phyloP scores from a whole-genome alignment of 2,888 invertebrate genomes.

The Scotopteryx bipunctaria region DNA sequence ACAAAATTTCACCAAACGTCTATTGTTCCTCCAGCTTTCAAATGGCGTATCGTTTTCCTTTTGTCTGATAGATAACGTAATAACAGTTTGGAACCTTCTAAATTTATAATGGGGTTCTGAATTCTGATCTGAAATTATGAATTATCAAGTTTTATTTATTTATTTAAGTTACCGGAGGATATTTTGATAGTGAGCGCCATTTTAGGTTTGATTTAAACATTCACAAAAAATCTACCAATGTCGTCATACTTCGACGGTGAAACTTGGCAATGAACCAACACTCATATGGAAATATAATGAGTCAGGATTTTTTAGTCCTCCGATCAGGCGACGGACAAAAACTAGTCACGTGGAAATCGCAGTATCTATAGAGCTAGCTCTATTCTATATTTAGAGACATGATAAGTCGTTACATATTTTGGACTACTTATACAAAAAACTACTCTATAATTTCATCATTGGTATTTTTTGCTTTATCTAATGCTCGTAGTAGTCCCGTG shows the following conservation, averaged over 20 bases:
- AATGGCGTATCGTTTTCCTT: constrained; percentile 3
- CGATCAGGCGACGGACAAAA: no score
- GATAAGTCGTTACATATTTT: no score
- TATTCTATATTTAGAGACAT: no score
- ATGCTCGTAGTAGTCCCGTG: no score
- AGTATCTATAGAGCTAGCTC: no score
- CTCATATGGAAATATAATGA: neutral
- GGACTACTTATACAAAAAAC: no score
- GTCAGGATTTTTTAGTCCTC: neutral
- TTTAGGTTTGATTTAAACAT: neutral
- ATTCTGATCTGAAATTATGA: neutral
- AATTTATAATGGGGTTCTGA: neutral
- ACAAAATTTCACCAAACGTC: constrained; percentile 5
- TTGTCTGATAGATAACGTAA: constrained; percentile 6
- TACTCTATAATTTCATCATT: no score
- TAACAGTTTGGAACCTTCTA: neutral
- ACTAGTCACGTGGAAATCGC: neutral
- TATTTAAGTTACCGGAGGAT: neutral
- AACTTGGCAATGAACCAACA: neutral
- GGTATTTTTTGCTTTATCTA: no score
- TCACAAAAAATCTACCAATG: neutral
- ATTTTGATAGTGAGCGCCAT: neutral
- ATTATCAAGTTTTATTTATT: no score
- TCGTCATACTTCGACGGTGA: neutral
- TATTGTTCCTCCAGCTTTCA: constrained; percentile 10